Conservation (phyloP, 2,888 invertebrate species). For the Deilephila porcellus region DNA sequence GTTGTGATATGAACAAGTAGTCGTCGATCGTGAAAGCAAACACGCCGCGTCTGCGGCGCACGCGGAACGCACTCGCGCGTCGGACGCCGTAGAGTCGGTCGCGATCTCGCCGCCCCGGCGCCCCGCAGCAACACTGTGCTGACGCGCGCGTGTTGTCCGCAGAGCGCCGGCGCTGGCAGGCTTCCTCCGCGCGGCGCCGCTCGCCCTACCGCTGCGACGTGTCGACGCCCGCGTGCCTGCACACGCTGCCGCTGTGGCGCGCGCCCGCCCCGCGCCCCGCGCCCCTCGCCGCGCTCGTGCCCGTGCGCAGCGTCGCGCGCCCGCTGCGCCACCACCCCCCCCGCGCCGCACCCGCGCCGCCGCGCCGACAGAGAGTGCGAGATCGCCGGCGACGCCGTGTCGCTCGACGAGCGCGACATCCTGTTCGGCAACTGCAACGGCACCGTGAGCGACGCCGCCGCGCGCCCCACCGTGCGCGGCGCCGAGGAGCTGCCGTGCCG, state of each 20-base stretch:
- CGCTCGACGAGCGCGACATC: conserved; percentile 57
- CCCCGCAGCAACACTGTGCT: conserved; percentile 12
- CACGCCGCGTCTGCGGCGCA: background rate
- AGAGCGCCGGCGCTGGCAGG: conserved; percentile 60
- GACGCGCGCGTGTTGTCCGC: conserved; percentile 36
- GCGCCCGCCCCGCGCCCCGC: conserved; percentile 50
- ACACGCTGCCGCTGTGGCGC: conserved; percentile 57
- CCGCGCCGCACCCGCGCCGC: conserved; percentile 51
- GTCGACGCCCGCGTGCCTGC: conserved; percentile 81
- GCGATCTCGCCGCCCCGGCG: background rate
- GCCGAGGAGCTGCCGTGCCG: conserved; percentile 88
- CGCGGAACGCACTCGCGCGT: background rate
- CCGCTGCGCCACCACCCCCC: conserved; percentile 48
- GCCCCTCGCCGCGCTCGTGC: conserved; percentile 54
- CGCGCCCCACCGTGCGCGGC: conserved; percentile 40
- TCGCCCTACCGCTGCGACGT: conserved; percentile 64
- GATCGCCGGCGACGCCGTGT: conserved; percentile 81
- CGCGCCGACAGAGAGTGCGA: conserved; percentile 76
- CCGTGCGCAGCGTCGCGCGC: conserved; percentile 51
- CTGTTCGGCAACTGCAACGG: conserved; percentile 35
- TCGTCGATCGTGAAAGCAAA: background rate
- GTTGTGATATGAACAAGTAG: background rate
- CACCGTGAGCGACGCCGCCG: conserved; percentile 34
- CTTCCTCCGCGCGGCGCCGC: conserved; percentile 83
- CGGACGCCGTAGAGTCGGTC: too few species aligned